Base-by-base conservation (phyloP, 2,113 vertebrate species). In the Seriola rivoliana region DNA sequence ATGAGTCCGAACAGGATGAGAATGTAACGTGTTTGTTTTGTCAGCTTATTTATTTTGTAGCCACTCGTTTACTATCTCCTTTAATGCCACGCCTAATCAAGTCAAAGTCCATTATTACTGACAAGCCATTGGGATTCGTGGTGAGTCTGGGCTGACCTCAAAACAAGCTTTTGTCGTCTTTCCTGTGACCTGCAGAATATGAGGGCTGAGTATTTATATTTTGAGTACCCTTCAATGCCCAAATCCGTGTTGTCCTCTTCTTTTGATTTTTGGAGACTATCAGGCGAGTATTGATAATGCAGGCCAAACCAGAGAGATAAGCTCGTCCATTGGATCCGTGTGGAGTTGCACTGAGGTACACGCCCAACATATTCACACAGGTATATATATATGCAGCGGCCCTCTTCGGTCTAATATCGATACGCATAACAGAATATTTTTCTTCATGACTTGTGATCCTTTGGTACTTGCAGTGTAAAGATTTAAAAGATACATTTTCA, bases 11-110 rank as follows among this genome's bases (percentile, higher is more conserved):
- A 69, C 73, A 42, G 79, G 89, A 89, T 83, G 85, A 82, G 83
- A 89, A 87, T 91, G 85, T 83, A 71, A 80, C 23, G 83, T 89
- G 81, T 85, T 75, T 86, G 71, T 86, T 85, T 79, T 85, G 75
- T 88, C 75, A 90, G 82, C 84, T 79, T 94, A 94, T 94, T 95
- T 95, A 94, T 93, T 93, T 90, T 87, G 85, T 92, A 88, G 89
- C 90, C 84, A 86, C 75, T 91, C 74, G 76, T 90, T 93, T 89
- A 78, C 85, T 85, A 68, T 89, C 67, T 70, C 50, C 9, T 88
- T 87, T 72, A 65, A 84, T 76, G 76, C 67, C 85, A 92, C 79
- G 75, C 68, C 78, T 66, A 80, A 81, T 44, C 48, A 81, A 78
- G 64, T 52, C 66, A 66, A 68, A 62, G 65, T 71, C 74, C 75